phyloP scores from a whole-genome alignment of 1,140 invertebrate genomes.

The Leucophenga varia region DNA sequence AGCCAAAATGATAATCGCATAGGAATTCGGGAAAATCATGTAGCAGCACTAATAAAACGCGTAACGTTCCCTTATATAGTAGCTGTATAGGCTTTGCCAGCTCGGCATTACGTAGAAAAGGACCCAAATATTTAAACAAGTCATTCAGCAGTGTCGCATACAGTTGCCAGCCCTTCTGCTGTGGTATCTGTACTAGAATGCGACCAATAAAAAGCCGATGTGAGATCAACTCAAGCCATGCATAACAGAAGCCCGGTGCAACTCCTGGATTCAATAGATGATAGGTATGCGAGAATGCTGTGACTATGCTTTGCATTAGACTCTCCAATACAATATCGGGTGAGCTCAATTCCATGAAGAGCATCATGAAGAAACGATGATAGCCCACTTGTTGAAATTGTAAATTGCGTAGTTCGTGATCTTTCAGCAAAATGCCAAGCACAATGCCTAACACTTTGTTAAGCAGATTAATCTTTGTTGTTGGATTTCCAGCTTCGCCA shows the following conservation, averaged over 20 bases:
- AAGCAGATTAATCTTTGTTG: conserved; percentile 93
- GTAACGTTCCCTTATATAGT: conserved; percentile 93
- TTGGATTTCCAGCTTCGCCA: conserved; percentile 82
- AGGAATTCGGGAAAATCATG: conserved; percentile 99
- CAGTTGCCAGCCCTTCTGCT: conserved; percentile 83
- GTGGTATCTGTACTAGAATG: conserved; percentile 85
- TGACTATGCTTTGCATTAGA: conserved; percentile 63
- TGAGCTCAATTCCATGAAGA: conserved; percentile 94
- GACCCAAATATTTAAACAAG: conserved; percentile 94
- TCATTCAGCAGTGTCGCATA: conserved; percentile 92
- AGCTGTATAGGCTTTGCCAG: conserved; percentile 89
- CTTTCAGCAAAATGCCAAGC: conserved; percentile 89
- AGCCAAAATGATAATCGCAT: conserved; percentile 98
- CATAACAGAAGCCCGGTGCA: conserved; percentile 95
- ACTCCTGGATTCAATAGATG: conserved; percentile 92
- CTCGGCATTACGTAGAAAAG: conserved; percentile 95
- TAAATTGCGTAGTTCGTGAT: conserved; percentile 84
- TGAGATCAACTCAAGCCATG: conserved; percentile 96
- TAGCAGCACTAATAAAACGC: conserved; percentile 92
- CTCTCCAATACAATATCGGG: conserved; percentile 81
- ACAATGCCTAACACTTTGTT: conserved; percentile 97
- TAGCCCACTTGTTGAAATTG: conserved; percentile 98
- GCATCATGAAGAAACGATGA: conserved; percentile 94
- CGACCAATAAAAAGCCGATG: conserved; percentile 95
- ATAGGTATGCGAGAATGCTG: conserved; percentile 88